These are phyloP conservation scores for Platysternon megacephalum DNA, from an alignment of 2,113 vertebrate genomes.

Conservation along the genomic window DNA sequence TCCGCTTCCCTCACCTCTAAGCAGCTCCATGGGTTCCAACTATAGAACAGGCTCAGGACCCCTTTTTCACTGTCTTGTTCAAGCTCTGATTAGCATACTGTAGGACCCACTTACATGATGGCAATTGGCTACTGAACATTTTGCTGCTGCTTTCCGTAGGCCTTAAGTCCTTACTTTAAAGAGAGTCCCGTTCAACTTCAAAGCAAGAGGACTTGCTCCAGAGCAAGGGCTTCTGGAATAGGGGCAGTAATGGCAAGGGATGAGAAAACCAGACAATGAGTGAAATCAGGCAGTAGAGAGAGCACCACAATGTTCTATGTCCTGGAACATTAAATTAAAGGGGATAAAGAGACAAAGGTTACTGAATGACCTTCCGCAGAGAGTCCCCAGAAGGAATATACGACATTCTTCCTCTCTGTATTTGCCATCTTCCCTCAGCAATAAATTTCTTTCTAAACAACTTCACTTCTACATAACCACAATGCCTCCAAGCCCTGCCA, in stretches of 20 bases:
- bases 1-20: rapidly evolving
- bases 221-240: rapidly evolving
- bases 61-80: not conserved
- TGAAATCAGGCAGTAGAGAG: not conserved
- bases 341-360: not conserved
- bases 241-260: not conserved
- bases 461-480: not conserved
- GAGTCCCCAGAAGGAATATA: not conserved
- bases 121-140: not conserved
- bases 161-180: not conserved
- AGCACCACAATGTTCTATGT: not conserved
- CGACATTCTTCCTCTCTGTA: rapidly evolving
- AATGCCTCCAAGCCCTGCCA: not conserved
- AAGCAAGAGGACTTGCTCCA: not conserved
- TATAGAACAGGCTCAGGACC: not conserved
- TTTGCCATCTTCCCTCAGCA: not conserved
- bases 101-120: not conserved
- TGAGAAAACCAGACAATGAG: not conserved
- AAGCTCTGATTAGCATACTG: not conserved
- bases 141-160: not conserved
- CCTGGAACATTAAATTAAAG: not conserved
- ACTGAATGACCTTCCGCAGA: not conserved
- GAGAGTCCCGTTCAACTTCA: not conserved
- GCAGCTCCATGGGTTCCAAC: not conserved
- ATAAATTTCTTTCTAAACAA: not conserved